phyloP scores from a whole-genome alignment of 2,888 invertebrate species.

The Ornithoptera alexandrae region DNA sequence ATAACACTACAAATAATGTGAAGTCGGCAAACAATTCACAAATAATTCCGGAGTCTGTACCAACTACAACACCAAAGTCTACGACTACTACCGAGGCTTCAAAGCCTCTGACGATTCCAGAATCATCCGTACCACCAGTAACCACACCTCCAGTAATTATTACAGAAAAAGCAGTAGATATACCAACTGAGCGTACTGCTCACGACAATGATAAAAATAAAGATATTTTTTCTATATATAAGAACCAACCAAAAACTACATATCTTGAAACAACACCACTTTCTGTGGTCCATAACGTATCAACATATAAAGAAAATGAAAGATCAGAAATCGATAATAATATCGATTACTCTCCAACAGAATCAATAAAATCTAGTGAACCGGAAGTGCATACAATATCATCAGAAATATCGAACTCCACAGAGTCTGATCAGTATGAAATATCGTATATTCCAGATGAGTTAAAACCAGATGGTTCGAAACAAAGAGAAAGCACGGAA shows the following conservation, averaged over 20 bases:
- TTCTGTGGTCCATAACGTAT: slow-evolving; percentile 32
- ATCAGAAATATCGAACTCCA: slow-evolving; percentile 27
- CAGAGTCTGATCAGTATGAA: slow-evolving; percentile 11
- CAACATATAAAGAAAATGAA: slow-evolving; percentile 33
- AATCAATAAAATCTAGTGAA: not conserved
- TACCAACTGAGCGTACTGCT: slow-evolving; percentile 6
- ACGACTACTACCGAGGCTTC: slow-evolving; percentile 24
- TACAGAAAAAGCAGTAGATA: slow-evolving; percentile 12
- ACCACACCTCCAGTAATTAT: slow-evolving; percentile 30
- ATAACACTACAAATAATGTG: slow-evolving; percentile 30
- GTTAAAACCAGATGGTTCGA: slow-evolving; percentile 26
- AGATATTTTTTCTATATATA: slow-evolving; percentile 15
- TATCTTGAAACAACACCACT: slow-evolving; percentile 27
- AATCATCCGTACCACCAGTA: slow-evolving; percentile 25
- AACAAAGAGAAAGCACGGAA: slow-evolving; percentile 21
- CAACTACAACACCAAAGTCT: slow-evolving; percentile 34
- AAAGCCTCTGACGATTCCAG: slow-evolving; percentile 19
- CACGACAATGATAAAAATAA: slow-evolving; percentile 13
- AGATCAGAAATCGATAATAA: slow-evolving; percentile 11
- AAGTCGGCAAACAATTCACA: slow-evolving; percentile 30
- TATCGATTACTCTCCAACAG: slow-evolving; percentile 12
- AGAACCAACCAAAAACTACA: slow-evolving; percentile 20
- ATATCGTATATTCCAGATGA: slow-evolving; percentile 32
- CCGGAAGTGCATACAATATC: slow-evolving; percentile 1
- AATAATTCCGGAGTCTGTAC: slow-evolving; percentile 33